Evolutionary conservation across 2,113 vertebrate genomes (phyloP).

Genomic region (Hylia prasina): DNA sequence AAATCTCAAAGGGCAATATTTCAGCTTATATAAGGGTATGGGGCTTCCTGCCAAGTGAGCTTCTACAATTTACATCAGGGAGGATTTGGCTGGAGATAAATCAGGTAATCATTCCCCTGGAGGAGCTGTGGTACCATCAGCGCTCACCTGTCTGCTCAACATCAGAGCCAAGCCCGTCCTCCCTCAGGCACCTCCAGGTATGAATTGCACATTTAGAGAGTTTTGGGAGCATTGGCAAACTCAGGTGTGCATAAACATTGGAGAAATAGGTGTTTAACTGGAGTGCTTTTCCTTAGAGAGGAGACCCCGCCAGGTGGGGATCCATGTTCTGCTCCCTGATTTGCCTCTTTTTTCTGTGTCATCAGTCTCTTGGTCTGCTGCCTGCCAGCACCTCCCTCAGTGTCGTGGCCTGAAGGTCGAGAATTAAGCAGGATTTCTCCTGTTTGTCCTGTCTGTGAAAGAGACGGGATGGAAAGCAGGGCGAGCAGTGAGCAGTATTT

Average conservation of each 20-base stretch:
- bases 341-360: not conserved
- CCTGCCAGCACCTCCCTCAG: not conserved
- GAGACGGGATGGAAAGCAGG: not conserved
- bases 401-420: not conserved
- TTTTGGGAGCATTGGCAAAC: not conserved
- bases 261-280: not conserved
- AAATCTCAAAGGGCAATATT: slow-evolving; percentile 50
- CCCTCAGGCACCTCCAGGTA: not conserved
- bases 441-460: not conserved
- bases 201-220: not conserved
- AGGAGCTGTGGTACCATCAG: not conserved
- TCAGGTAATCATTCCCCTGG: not conserved
- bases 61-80: slow-evolving; percentile 42
- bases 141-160: not conserved
- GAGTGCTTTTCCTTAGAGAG: not conserved
- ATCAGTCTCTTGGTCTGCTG: not conserved
- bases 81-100: slow-evolving; percentile 50
- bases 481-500: fast-evolving
- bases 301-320: not conserved
- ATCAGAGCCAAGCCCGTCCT: not conserved
- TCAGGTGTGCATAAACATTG: not conserved
- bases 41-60: slow-evolving; percentile 45
- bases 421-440: not conserved
- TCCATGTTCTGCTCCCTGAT: not conserved
- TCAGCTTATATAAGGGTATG: slow-evolving; percentile 50